Conservation (phyloP, 2,888 invertebrate species). For the Philopedon plagiatum region DNA sequence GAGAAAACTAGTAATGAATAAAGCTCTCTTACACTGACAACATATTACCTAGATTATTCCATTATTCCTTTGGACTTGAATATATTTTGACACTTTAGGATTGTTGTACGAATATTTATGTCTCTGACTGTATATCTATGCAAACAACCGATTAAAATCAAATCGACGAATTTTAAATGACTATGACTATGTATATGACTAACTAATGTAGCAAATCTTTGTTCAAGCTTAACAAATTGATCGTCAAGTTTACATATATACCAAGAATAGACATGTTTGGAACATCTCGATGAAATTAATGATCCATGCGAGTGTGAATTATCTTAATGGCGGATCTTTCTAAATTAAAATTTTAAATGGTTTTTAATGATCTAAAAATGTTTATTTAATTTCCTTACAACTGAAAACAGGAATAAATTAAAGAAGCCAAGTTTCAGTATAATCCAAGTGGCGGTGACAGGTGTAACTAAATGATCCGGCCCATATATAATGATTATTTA, state of each 20-base stretch:
- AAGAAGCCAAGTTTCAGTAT: slow-evolving; percentile 9
- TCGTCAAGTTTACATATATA: neutral
- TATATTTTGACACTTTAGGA: too few species aligned
- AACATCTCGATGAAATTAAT: slow-evolving; percentile 12
- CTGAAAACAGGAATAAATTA: slow-evolving; percentile 20
- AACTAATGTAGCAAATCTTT: too few species aligned
- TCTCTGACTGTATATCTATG: too few species aligned
- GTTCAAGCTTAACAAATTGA: neutral
- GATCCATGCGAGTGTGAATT: slow-evolving; percentile 20
- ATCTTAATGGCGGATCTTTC: slow-evolving; percentile 18
- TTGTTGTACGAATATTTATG: too few species aligned
- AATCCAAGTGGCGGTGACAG: slow-evolving; percentile 2
- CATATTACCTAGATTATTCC: too few species aligned
- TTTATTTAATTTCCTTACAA: slow-evolving; percentile 25
- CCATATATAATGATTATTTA: neutral
- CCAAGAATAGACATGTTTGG: neutral
- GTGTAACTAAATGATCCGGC: neutral
- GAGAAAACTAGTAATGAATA: too few species aligned
- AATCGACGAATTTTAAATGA: too few species aligned
- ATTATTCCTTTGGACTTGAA: too few species aligned
- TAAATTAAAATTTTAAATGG: slow-evolving; percentile 28
- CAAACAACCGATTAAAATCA: too few species aligned
- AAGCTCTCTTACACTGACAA: too few species aligned
- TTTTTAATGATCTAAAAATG: slow-evolving; percentile 27
- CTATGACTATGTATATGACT: too few species aligned